Conservation (phyloP, 2,113 vertebrate species). For the Mirounga angustirostris region DNA sequence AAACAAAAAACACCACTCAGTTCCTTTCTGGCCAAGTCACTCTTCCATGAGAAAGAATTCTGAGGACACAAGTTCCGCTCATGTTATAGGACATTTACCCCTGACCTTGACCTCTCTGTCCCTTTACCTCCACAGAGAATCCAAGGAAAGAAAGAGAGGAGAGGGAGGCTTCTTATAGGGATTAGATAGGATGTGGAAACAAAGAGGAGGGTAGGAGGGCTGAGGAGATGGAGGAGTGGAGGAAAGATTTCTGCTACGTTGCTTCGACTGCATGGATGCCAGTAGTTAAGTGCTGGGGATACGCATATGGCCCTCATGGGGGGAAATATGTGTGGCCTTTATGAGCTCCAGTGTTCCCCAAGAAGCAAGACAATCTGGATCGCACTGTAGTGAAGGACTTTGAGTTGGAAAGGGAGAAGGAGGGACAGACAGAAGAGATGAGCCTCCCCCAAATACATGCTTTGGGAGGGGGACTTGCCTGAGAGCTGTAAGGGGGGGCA, state of each 20-base stretch:
- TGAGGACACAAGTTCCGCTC: conserved; percentile 16
- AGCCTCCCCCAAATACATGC: background rate
- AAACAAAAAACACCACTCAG: background rate
- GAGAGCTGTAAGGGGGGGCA: background rate
- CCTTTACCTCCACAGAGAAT: background rate
- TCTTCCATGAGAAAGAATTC: conserved; percentile 51
- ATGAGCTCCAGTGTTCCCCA: background rate
- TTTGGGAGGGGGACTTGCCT: background rate
- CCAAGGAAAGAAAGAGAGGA: background rate
- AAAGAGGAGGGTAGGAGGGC: background rate
- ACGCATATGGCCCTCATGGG: background rate
- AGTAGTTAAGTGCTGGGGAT: too few species aligned
- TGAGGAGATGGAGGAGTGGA: background rate
- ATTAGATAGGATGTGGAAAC: background rate
- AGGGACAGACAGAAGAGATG: background rate
- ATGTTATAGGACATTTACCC: background rate
- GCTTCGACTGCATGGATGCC: background rate
- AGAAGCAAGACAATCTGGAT: background rate
- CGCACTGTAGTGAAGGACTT: background rate
- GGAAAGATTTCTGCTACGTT: background rate
- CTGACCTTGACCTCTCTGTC: background rate
- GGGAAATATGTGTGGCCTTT: background rate
- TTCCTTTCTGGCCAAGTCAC: conserved; percentile 12
- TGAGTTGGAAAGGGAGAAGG: background rate
- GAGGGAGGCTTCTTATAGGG: background rate